Conservation (phyloP, 2,888 invertebrate genomes). For the Mycalesis mineus region DNA sequence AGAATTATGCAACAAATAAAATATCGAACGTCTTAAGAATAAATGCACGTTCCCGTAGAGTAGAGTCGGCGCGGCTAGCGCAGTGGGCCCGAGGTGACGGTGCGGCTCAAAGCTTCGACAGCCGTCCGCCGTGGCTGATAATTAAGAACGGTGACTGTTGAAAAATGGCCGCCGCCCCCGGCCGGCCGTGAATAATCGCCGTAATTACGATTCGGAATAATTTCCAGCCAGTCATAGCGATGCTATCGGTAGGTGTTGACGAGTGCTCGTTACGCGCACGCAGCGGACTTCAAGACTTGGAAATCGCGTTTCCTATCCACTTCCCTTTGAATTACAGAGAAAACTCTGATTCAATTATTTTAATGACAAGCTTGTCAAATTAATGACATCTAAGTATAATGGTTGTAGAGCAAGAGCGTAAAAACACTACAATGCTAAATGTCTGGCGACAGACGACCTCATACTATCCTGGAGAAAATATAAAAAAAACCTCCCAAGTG, state of each 20-base stretch:
- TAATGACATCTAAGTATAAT: too few species aligned
- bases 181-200: conserved; percentile 79
- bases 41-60: conserved; percentile 37
- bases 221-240: conserved; percentile 79
- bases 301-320: conserved; percentile 60
- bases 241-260: conserved; percentile 78
- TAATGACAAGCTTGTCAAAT: background rate
- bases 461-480: too few species aligned
- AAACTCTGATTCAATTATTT: background rate
- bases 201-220: conserved; percentile 79
- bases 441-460: too few species aligned
- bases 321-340: background rate
- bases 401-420: too few species aligned
- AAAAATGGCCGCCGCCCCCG: conserved; percentile 78
- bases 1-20: background rate
- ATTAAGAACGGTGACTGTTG: conserved; percentile 79
- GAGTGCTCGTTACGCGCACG: conserved; percentile 76
- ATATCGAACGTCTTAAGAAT: conserved; percentile 29
- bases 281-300: conserved; percentile 39
- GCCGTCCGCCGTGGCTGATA: conserved; percentile 76
- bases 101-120: conserved; percentile 77
- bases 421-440: too few species aligned
- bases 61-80: conserved; percentile 43
- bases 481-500: too few species aligned
- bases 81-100: conserved; percentile 73